Conservation (phyloP, 2,888 invertebrate genomes). For the Formica aserva region DNA sequence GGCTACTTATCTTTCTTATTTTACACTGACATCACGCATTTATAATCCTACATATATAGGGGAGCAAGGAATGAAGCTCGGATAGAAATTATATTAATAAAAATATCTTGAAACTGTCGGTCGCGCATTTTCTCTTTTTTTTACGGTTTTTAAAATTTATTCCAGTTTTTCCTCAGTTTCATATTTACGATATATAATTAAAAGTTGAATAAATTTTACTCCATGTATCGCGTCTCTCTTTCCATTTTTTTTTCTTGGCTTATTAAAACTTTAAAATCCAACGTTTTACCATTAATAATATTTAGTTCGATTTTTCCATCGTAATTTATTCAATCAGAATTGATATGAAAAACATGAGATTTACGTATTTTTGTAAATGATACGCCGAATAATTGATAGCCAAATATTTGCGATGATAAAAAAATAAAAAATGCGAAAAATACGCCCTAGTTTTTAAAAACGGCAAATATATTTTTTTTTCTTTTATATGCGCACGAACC, state of each 20-base stretch:
- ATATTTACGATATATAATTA: not conserved
- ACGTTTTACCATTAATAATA: constrained; percentile 15
- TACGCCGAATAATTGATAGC: constrained; percentile 23
- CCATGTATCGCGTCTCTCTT: not conserved
- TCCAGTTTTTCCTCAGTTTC: not conserved
- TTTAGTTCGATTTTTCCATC: not conserved
- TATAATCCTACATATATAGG: not conserved
- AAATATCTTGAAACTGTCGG: not conserved
- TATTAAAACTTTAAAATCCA: constrained; percentile 18
- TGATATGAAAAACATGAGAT: constrained; percentile 10
- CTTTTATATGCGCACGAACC: not conserved
- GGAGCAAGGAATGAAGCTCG: not conserved
- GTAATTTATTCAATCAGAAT: not conserved
- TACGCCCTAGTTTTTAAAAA: not conserved
- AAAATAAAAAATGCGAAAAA: not conserved
- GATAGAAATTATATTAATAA: not conserved
- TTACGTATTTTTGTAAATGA: not conserved
- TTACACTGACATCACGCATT: not conserved
- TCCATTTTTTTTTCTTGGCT: not conserved
- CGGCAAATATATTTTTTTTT: not conserved
- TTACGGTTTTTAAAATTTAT: not conserved
- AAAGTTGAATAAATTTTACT: not conserved
- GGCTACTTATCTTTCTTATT: not conserved
- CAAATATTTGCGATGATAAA: constrained; percentile 20
- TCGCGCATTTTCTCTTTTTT: not conserved